Percentiles rank a stretch among this genome's conserved stretches.
These are phyloP conservation scores for Pantherophis vulpinus DNA, from an alignment of 2,797 vertebrate species.

Conservation along the genomic window DNA sequence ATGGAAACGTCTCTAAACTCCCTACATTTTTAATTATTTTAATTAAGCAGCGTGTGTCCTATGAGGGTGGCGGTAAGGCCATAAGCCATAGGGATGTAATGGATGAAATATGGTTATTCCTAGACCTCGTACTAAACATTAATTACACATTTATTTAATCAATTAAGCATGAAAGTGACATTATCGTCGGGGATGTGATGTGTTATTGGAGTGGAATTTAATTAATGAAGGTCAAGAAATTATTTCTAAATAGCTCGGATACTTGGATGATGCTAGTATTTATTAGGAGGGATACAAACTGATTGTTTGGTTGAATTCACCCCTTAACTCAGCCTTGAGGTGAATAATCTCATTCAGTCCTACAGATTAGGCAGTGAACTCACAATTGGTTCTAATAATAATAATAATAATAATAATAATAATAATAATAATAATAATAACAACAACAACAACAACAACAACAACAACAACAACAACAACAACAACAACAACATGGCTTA, in stretches of 20 bases:
- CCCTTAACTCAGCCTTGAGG: not conserved
- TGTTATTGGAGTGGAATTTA: slow-evolving; percentile 63
- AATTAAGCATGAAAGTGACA: slow-evolving; percentile 66
- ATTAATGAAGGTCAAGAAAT: slow-evolving; percentile 66
- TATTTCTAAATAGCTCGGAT: slow-evolving; percentile 53
- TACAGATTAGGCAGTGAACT: not conserved
- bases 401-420: too few species aligned
- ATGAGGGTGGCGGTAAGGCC: not conserved
- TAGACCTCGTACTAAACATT: slow-evolving; percentile 28
- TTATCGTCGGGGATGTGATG: slow-evolving; percentile 58
- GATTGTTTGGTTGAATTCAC: not conserved
- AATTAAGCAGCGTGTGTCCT: not conserved
- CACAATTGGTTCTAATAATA: not conserved
- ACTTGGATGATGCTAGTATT: slow-evolving; percentile 50
- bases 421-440: too few species aligned
- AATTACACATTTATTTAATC: slow-evolving; percentile 67
- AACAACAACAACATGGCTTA: too few species aligned
- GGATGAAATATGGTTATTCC: slow-evolving; percentile 44
- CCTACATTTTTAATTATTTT: slow-evolving; percentile 5
- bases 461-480: too few species aligned
- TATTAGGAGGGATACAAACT: slow-evolving; percentile 36
- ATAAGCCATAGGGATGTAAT: slow-evolving; percentile 26
- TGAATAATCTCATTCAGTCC: not conserved
- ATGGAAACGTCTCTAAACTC: not conserved
- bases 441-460: too few species aligned